These are phyloP conservation scores for Acanthosepion esculentum DNA, from an alignment of 2,888 invertebrate species.

Conservation along the genomic window DNA sequence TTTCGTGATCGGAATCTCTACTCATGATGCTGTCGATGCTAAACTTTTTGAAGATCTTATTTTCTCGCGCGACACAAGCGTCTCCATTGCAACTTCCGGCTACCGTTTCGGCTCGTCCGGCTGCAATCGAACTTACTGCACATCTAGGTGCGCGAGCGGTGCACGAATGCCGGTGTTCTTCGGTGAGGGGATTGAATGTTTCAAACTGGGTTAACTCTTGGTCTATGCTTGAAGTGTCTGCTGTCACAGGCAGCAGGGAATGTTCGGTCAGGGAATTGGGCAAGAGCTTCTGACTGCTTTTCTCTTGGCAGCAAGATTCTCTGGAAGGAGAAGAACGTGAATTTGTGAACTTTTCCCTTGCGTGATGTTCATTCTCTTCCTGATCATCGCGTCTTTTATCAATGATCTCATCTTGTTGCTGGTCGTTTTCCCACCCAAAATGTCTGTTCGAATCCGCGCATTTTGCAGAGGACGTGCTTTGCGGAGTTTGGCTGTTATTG, in stretches of 20 bases:
- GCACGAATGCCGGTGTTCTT: not conserved
- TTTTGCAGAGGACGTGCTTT: not conserved
- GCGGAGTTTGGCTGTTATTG: not conserved
- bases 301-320: not conserved
- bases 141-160: not conserved
- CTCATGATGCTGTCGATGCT: constrained; percentile 37
- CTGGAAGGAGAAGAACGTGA: not conserved
- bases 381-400: not conserved
- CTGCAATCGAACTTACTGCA: not conserved
- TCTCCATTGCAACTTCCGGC: not conserved
- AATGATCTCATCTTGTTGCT: not conserved
- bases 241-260: not conserved
- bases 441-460: not conserved
- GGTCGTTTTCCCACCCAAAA: not conserved
- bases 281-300: not conserved
- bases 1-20: not conserved
- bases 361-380: not conserved
- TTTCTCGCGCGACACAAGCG: not conserved
- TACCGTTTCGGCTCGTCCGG: not conserved
- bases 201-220: not conserved
- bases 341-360: not conserved
- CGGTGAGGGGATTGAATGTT: not conserved
- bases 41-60: not conserved
- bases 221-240: not conserved
- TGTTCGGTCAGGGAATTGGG: not conserved